Evolutionary conservation across 2,797 vertebrate genomes (phyloP).

Genomic region (Oceanodroma leucorhoa): DNA sequence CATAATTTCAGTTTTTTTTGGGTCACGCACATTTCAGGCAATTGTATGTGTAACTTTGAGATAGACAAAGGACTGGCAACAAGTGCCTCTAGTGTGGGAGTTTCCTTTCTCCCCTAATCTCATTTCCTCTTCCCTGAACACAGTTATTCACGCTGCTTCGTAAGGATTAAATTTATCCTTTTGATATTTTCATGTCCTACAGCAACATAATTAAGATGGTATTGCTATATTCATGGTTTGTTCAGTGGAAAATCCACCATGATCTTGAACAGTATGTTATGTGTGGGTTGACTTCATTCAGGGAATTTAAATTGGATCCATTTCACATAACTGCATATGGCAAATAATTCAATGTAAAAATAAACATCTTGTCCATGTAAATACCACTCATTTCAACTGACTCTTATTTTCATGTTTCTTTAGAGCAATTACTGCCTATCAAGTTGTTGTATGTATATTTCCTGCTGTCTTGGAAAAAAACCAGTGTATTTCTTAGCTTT

Average conservation of each 20-base stretch:
- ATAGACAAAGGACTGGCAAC: background rate
- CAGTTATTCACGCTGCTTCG: background rate
- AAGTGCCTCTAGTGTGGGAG: background rate
- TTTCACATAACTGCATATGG: slow-evolving; percentile 57
- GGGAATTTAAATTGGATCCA: slow-evolving; percentile 48
- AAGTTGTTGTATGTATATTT: slow-evolving; percentile 32
- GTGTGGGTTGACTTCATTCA: slow-evolving; percentile 40
- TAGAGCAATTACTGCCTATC: slow-evolving; percentile 43
- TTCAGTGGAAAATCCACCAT: slow-evolving; percentile 19
- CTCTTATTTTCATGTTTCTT: slow-evolving; percentile 23
- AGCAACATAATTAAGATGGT: slow-evolving; percentile 36
- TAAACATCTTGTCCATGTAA: slow-evolving; percentile 53
- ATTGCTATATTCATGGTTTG: slow-evolving; percentile 15
- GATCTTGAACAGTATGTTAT: slow-evolving; percentile 18
- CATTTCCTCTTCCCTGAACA: background rate
- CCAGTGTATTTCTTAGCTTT: background rate
- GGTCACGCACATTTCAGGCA: background rate
- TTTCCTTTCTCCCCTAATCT: slow-evolving; percentile 11
- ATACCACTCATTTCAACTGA: slow-evolving; percentile 38
- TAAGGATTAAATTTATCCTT: slow-evolving; percentile 42
- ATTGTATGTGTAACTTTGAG: background rate
- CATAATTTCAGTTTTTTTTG: background rate
- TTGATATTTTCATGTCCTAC: slow-evolving; percentile 50
- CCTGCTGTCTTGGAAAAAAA: background rate
- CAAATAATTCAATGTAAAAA: slow-evolving; percentile 54